phyloP scores from a whole-genome alignment of 2,797 vertebrate species.

The Hydrolagus colliei region DNA sequence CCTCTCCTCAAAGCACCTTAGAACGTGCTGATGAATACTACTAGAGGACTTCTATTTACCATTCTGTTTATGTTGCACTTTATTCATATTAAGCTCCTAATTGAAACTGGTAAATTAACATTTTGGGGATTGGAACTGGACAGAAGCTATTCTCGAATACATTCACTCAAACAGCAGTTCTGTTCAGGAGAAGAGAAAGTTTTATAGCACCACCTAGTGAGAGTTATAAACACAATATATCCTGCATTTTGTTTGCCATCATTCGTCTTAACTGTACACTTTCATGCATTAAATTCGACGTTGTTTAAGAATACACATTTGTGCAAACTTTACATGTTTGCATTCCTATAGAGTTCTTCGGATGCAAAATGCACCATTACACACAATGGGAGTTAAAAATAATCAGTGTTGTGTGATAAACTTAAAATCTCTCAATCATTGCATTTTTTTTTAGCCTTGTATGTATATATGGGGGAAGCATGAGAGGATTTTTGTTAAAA shows the following conservation, averaged over 20 bases:
- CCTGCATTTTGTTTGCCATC: background rate
- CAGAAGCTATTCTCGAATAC: background rate
- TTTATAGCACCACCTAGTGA: slow-evolving; percentile 27
- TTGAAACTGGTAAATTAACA: background rate
- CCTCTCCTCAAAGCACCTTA: background rate
- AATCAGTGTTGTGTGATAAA: too few relatives aligned
- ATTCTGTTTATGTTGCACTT: background rate
- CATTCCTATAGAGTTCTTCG: too few relatives aligned
- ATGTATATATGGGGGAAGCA: too few relatives aligned
- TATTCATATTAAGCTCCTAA: background rate
- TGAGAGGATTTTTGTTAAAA: too few relatives aligned
- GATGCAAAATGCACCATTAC: too few relatives aligned
- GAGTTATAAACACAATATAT: background rate
- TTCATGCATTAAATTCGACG: background rate
- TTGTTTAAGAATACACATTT: too few relatives aligned
- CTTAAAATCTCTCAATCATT: too few relatives aligned
- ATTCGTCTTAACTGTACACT: background rate
- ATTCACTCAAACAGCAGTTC: background rate
- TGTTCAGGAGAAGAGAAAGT: background rate
- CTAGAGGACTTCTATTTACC: background rate
- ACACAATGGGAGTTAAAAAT: too few relatives aligned
- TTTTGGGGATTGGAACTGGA: background rate
- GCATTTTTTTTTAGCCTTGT: too few relatives aligned
- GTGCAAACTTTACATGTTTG: too few relatives aligned
- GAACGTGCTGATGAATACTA: background rate